Percentiles rank a stretch among this genome's conserved stretches.
phyloP scores from a whole-genome alignment of 1,140 invertebrate genomes.

The Apis laboriosa region DNA sequence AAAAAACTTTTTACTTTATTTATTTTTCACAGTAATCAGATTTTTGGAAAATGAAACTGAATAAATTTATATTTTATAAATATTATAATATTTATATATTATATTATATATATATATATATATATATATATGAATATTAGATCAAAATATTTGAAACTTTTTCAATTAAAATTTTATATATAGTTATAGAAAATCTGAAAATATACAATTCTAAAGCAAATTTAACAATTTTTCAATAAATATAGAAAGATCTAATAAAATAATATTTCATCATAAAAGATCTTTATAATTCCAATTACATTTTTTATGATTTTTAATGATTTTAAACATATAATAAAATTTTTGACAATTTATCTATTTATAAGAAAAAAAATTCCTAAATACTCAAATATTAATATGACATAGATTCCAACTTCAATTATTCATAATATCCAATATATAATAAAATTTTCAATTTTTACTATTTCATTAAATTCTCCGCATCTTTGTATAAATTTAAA shows the following conservation, averaged over 20 bases:
- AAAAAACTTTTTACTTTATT: background rate
- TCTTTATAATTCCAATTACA: too few species aligned
- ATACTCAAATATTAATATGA: background rate
- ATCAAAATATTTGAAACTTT: too few species aligned
- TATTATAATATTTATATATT: too few species aligned
- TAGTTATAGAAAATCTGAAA: too few species aligned
- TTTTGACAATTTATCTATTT: background rate
- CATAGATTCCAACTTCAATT: background rate
- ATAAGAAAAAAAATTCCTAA: background rate
- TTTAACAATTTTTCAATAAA: too few species aligned
- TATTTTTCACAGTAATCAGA: background rate
- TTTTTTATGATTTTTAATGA: too few species aligned
- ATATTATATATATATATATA: too few species aligned
- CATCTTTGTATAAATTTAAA: background rate
- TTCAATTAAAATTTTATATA: too few species aligned
- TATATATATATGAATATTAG: too few species aligned
- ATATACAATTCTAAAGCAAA: too few species aligned
- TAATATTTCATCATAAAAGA: too few species aligned
- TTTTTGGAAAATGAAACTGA: background rate
- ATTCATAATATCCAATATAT: background rate
- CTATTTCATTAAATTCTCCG: background rate
- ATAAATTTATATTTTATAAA: background rate
- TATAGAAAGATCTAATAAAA: background rate
- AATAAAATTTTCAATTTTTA: background rate
- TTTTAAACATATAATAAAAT: too few species aligned